Percentiles rank a stretch among this genome's conserved stretches.
phyloP scores from a whole-genome alignment of 2,113 vertebrate species.

The Choloepus hoffmanni region DNA sequence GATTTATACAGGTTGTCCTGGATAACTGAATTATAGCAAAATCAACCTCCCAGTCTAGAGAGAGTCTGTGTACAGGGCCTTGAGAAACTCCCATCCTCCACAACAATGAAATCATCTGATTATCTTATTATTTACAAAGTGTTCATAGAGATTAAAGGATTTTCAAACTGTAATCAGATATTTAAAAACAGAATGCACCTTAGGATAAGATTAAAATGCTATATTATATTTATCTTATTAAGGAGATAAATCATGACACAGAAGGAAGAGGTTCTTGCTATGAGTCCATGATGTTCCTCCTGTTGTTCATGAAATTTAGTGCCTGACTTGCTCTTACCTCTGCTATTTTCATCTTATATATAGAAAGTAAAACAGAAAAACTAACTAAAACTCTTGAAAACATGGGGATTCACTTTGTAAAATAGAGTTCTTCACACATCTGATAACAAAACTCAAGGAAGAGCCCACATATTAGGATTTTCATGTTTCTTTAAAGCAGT shows the following conservation, averaged over 20 bases:
- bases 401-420: too few relatives aligned
- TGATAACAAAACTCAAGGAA: too few relatives aligned
- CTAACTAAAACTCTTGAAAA: too few relatives aligned
- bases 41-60: constrained; percentile 28
- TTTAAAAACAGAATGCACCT: constrained; percentile 47
- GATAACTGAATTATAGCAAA: constrained; percentile 58
- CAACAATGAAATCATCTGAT: constrained; percentile 58
- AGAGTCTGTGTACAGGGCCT: constrained; percentile 59
- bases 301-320: background rate
- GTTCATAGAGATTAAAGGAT: constrained; percentile 62
- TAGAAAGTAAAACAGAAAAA: too few relatives aligned
- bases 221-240: constrained; percentile 55
- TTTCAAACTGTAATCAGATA: constrained; percentile 44
- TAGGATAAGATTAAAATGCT: constrained; percentile 44
- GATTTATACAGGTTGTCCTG: constrained; percentile 43
- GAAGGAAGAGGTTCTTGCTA: too few relatives aligned
- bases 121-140: constrained; percentile 72
- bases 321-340: too few relatives aligned
- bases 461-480: too few relatives aligned
- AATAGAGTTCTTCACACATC: too few relatives aligned
- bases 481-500: too few relatives aligned
- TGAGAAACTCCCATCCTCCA: constrained; percentile 61
- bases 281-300: constrained; percentile 29
- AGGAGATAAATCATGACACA: constrained; percentile 28
- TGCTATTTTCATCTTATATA: too few relatives aligned